Evolutionary conservation across 1,140 invertebrate species (phyloP).

Genomic region (Augochlora pura): DNA sequence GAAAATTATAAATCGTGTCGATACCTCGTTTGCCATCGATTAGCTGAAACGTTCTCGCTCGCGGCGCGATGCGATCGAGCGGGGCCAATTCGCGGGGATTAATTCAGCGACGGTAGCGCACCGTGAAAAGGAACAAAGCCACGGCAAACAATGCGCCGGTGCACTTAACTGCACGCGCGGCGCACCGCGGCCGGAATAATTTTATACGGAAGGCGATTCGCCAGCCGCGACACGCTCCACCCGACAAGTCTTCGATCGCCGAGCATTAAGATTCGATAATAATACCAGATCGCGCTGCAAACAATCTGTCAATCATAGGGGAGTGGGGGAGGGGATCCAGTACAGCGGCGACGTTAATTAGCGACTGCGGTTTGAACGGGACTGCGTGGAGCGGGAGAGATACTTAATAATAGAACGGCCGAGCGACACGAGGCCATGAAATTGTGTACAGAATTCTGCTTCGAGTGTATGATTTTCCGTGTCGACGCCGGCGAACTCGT

Average conservation of each 20-base stretch:
- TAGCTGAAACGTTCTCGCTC: too few species aligned
- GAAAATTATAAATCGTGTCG: too few species aligned
- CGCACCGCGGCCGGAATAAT: not conserved
- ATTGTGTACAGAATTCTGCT: not conserved
- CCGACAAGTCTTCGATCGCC: too few species aligned
- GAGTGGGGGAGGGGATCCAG: too few species aligned
- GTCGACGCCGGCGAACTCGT: not conserved
- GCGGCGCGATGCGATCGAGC: not conserved
- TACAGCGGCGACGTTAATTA: constrained; percentile 17
- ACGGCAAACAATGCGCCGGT: constrained; percentile 19
- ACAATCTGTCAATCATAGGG: constrained; percentile 26
- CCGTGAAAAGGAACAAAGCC: not conserved
- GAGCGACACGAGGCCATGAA: not conserved
- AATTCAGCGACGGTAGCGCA: not conserved
- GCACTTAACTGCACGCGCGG: not conserved
- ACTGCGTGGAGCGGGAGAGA: not conserved
- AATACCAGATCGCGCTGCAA: not conserved
- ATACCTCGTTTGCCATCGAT: too few species aligned
- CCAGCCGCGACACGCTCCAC: too few species aligned
- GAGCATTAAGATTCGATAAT: constrained; percentile 15
- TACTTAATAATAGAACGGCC: not conserved
- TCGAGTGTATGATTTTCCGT: not conserved
- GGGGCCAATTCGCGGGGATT: not conserved
- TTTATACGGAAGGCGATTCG: too few species aligned
- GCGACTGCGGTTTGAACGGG: not conserved